phyloP scores from a whole-genome alignment of 2,113 vertebrate genomes.

The Hypomesus transpacificus region DNA sequence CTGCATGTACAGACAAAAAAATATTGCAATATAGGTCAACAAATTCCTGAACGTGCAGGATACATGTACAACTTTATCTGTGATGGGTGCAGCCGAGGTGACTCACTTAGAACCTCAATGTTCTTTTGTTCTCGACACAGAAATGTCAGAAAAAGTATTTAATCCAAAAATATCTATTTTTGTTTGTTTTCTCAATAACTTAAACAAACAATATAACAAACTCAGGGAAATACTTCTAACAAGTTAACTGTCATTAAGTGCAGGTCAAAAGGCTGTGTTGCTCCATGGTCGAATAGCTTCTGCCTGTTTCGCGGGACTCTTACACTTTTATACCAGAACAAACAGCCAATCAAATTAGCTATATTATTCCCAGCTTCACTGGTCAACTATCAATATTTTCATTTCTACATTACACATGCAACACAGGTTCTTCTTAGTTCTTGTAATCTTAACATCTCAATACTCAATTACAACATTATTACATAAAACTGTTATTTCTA shows the following conservation, averaged over 20 bases:
- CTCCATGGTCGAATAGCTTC: neutral
- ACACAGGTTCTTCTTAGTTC: neutral
- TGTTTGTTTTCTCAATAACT: neutral
- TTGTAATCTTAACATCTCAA: neutral
- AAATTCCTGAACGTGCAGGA: no score
- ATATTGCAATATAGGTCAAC: no score
- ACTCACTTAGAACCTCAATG: no score
- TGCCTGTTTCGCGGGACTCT: neutral
- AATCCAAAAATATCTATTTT: neutral
- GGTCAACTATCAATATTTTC: neutral
- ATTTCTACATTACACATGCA: neutral
- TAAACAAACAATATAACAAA: neutral
- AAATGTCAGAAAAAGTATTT: neutral
- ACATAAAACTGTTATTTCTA: neutral
- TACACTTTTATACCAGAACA: neutral
- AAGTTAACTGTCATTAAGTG: neutral
- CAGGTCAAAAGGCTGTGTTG: neutral
- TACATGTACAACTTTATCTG: no score
- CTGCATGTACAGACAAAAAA: no score
- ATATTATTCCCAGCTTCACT: neutral
- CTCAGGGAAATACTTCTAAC: neutral
- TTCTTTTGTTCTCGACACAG: neutral
- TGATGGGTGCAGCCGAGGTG: no score
- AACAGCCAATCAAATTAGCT: neutral
- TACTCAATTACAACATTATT: neutral